These are phyloP conservation scores for Astyanax mexicanus DNA, from an alignment of 2,797 vertebrate genomes.

Conservation along the genomic window DNA sequence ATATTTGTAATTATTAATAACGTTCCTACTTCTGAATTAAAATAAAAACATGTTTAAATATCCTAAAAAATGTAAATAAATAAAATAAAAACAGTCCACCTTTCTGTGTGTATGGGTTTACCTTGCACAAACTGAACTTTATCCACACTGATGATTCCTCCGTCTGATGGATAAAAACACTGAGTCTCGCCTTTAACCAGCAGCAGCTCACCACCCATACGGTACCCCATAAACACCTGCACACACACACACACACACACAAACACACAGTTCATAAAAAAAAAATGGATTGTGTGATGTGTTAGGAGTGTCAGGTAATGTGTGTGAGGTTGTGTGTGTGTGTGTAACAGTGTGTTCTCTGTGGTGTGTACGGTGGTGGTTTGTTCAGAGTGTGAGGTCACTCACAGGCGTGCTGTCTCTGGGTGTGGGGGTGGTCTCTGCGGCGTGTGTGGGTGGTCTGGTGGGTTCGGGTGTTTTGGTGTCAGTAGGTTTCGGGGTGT, in stretches of 20 bases:
- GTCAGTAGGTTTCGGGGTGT: constrained; percentile 64
- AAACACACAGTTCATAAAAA: too few species aligned
- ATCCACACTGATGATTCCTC: constrained; percentile 50
- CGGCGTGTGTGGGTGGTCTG: constrained; percentile 7
- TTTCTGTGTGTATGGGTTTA: constrained; percentile 9
- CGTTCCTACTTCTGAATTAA: too few species aligned
- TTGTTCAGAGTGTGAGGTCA: not conserved
- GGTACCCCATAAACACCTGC: constrained; percentile 48
- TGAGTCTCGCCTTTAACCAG: constrained; percentile 40
- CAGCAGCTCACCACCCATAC: constrained; percentile 47
- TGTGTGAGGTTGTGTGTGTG: too few species aligned
- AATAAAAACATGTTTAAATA: too few species aligned
- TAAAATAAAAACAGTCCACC: too few species aligned
- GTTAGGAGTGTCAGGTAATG: not conserved
- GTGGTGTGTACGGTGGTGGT: not conserved
- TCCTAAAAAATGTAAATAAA: too few species aligned
- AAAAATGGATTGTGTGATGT: not conserved
- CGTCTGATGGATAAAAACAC: constrained; percentile 51
- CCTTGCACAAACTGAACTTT: constrained; percentile 46
- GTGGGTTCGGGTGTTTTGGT: constrained; percentile 37
- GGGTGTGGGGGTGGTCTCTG: constrained; percentile 29
- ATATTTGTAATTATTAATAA: too few species aligned
- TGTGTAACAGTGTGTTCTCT: too few species aligned
- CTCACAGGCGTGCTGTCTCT: constrained; percentile 3
- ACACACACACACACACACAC: constrained; percentile 34